Conservation (phyloP, 2,797 vertebrate species). For the Neolamprologus multifasciatus region DNA sequence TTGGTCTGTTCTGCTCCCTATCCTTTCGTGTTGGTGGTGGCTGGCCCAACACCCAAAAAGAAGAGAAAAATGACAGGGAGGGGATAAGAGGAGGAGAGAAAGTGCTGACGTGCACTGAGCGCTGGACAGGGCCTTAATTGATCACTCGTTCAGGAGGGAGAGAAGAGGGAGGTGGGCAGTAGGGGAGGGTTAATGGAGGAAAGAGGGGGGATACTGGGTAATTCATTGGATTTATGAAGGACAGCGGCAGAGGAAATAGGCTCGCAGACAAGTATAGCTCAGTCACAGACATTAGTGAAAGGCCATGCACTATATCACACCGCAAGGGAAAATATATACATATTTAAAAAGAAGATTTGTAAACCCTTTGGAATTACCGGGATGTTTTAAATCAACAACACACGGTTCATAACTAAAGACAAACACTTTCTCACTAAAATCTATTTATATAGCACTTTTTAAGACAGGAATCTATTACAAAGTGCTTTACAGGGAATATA, state of each 20-base stretch:
- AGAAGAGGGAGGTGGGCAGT: neutral
- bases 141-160: constrained; percentile 66
- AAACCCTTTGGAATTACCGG: neutral
- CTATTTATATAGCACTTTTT: neutral
- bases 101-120: constrained; percentile 62
- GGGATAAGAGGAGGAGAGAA: constrained; percentile 31
- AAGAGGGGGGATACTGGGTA: constrained; percentile 44
- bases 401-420: neutral
- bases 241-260: constrained; percentile 43
- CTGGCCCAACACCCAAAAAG: constrained; percentile 23
- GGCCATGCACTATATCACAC: constrained; percentile 50
- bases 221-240: constrained; percentile 62
- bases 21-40: constrained; percentile 24
- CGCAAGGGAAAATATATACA: constrained; percentile 6
- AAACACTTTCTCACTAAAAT: neutral
- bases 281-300: constrained; percentile 53
- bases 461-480: neutral
- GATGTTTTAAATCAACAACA: neutral
- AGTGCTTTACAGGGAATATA: neutral
- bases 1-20: constrained; percentile 21
- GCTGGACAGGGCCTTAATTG: constrained; percentile 72
- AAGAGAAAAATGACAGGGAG: constrained; percentile 56
- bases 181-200: constrained; percentile 62
- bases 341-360: neutral
- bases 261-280: constrained; percentile 54